These are phyloP conservation scores for Mystacornis crossleyi DNA, from an alignment of 2,113 vertebrate genomes.

Conservation along the genomic window DNA sequence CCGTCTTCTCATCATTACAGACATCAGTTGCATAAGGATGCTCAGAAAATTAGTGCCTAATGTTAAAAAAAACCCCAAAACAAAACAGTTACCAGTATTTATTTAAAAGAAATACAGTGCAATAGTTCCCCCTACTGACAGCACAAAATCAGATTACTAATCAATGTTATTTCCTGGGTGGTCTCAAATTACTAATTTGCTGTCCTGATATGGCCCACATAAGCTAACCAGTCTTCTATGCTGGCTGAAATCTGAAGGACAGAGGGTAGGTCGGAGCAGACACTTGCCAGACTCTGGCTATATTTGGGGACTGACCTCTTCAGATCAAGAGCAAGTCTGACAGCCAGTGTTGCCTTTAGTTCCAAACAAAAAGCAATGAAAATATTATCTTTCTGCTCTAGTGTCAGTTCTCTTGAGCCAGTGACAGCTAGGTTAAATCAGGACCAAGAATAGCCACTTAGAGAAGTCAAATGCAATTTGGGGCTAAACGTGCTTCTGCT, in stretches of 20 bases:
- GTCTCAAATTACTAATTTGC: background rate
- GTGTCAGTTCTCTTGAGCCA: background rate
- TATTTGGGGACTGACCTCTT: background rate
- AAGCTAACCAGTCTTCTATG: background rate
- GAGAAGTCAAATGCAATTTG: background rate
- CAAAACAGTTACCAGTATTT: background rate
- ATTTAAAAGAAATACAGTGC: conserved; percentile 1
- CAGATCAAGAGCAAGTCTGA: background rate
- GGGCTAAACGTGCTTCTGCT: background rate
- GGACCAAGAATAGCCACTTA: background rate
- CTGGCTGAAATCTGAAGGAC: background rate
- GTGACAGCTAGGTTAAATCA: background rate
- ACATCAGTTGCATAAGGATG: background rate
- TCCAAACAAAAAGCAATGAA: background rate
- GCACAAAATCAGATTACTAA: background rate
- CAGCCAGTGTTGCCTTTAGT: background rate
- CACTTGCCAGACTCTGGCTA: background rate
- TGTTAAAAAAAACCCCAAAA: background rate
- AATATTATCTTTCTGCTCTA: background rate
- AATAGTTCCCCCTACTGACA: conserved; percentile 66
- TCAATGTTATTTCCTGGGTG: background rate
- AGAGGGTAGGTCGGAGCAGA: background rate
- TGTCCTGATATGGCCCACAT: background rate
- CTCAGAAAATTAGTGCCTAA: background rate
- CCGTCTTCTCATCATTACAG: background rate